Evolutionary conservation across 2,113 vertebrate genomes (phyloP).

Genomic region (Saguinus midas): DNA sequence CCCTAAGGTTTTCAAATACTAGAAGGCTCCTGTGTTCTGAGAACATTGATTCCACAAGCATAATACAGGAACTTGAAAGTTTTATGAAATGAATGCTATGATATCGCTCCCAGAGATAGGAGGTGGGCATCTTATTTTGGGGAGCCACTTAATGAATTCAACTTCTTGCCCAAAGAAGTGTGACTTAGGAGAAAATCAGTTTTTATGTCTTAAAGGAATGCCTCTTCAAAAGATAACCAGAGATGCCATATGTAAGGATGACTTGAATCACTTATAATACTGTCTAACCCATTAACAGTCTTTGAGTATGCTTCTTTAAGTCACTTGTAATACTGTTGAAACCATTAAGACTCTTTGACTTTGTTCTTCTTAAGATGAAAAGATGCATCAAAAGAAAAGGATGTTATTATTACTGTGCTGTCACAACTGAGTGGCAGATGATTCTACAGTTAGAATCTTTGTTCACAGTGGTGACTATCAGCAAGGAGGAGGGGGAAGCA

Average conservation of each 20-base stretch:
- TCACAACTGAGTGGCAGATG: background rate
- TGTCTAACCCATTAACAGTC: background rate
- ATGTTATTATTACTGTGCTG: background rate
- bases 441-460: background rate
- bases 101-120: background rate
- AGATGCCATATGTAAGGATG: constrained; percentile 46
- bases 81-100: background rate
- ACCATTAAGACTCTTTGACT: background rate
- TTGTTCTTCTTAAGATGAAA: constrained; percentile 51
- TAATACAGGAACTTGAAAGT: background rate
- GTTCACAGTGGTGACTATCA: background rate
- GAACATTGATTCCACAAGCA: background rate
- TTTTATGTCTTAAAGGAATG: constrained; percentile 56
- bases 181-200: constrained; percentile 57
- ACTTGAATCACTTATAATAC: background rate
- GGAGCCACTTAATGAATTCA: constrained; percentile 25
- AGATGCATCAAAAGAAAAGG: constrained; percentile 28
- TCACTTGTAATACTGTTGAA: background rate
- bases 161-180: constrained; percentile 49
- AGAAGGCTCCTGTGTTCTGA: constrained; percentile 9
- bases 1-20: constrained; percentile 12
- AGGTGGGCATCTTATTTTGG: constrained; percentile 1
- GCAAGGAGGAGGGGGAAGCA: background rate
- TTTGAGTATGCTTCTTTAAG: background rate
- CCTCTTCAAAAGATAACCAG: constrained; percentile 36